Percentiles rank a stretch among this genome's conserved stretches.
These are phyloP conservation scores for Molossus alvarezi DNA, from an alignment of 2,797 vertebrate species.

Conservation along the genomic window DNA sequence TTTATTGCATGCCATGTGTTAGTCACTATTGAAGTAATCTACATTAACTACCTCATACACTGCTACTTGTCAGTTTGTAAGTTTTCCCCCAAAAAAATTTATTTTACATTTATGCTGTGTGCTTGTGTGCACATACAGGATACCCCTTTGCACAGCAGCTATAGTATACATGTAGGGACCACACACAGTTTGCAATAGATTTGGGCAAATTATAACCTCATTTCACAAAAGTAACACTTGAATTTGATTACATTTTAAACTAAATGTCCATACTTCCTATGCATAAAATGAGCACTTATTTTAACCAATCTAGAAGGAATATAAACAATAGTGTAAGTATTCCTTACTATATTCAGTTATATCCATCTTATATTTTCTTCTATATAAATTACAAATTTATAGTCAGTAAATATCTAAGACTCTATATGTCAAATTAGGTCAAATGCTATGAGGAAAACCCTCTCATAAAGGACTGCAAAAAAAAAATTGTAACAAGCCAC, in stretches of 20 bases:
- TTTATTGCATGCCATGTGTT: background rate
- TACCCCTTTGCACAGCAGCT: background rate
- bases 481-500: constrained; percentile 79
- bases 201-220: background rate
- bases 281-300: constrained; percentile 46
- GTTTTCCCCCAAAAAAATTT: background rate
- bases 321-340: constrained; percentile 36
- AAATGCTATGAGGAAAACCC: constrained; percentile 4
- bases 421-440: constrained; percentile 79
- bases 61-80: background rate
- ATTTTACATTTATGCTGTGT: background rate
- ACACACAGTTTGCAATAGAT: background rate
- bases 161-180: background rate
- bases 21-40: constrained; percentile 22
- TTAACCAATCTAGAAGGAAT: constrained; percentile 20
- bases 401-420: constrained; percentile 73
- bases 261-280: background rate
- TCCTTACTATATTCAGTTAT: background rate
- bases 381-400: constrained; percentile 29
- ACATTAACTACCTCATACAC: background rate
- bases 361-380: constrained; percentile 10
- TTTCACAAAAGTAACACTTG: constrained; percentile 57
- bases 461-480: background rate
- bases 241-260: constrained; percentile 47
- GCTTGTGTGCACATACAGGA: background rate